Evolutionary conservation across 2,113 vertebrate species (phyloP).

Genomic region (Pseudolaguvia tuberculata): DNA sequence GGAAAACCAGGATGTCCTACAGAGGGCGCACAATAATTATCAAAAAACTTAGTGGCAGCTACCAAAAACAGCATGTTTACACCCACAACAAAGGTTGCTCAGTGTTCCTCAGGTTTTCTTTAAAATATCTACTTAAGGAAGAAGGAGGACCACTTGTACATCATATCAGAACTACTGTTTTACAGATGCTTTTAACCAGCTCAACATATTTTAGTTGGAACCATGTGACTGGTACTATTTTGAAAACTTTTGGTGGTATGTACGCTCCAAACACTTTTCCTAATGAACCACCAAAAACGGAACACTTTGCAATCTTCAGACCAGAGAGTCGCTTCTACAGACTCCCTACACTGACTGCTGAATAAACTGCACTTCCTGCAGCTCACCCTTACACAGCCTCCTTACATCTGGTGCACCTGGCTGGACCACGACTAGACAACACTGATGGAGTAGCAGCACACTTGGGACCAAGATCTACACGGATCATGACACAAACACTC

Average conservation of each 20-base stretch:
- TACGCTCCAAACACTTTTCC: background rate
- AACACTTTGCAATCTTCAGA: background rate
- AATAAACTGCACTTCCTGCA: background rate
- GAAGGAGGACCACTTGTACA: background rate
- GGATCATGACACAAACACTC: no score
- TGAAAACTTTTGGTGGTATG: background rate
- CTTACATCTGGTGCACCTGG: background rate
- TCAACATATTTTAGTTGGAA: conserved; percentile 12
- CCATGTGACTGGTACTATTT: background rate
- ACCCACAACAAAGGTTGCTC: background rate
- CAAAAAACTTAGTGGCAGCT: conserved; percentile 11
- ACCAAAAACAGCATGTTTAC: background rate
- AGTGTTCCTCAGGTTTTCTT: background rate
- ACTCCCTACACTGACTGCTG: background rate
- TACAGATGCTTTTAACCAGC: background rate
- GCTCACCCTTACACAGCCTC: background rate
- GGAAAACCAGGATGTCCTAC: conserved; percentile 2
- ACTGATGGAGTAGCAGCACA: no score
- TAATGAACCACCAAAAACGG: background rate
- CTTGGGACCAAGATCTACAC: no score
- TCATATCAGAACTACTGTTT: background rate
- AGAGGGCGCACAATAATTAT: background rate
- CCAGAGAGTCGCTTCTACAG: background rate
- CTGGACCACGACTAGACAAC: no score
- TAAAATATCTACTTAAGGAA: background rate